These are phyloP conservation scores for Hippasteria phrygiana DNA, from an alignment of 53 echinoderm and acorn worm species.

Conservation along the genomic window DNA sequence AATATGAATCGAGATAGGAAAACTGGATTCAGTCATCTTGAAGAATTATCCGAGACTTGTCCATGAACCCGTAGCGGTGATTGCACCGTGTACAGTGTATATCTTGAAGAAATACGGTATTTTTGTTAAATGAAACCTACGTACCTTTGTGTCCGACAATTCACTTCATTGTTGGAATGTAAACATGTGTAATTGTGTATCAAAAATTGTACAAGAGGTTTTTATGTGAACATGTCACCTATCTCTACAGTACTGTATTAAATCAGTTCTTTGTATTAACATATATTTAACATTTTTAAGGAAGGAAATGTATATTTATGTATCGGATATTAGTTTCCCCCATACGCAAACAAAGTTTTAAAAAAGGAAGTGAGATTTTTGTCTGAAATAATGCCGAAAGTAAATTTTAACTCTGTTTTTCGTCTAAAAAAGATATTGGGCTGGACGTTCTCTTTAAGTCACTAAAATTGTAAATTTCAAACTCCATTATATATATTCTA, in stretches of 20 bases:
- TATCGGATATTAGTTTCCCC: neutral
- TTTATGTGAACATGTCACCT: neutral
- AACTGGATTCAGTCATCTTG: no score
- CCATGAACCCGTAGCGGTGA: no score
- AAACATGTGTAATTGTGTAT: neutral
- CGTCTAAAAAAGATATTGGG: no score
- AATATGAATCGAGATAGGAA: no score
- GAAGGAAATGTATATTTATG: slow-evolving; percentile 18
- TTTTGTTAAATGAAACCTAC: neutral
- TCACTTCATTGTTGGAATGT: neutral
- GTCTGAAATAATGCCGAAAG: slow-evolving; percentile 13
- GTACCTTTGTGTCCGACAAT: neutral
- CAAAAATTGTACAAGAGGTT: no score
- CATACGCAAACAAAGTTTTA: neutral
- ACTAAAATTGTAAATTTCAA: no score
- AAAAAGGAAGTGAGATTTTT: neutral
- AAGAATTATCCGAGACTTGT: no score
- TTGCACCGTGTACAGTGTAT: no score
- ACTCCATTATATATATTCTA: no score
- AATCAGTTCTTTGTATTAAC: slow-evolving; percentile 18
- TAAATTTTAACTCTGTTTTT: no score
- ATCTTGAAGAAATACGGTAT: neutral
- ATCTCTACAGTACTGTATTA: slow-evolving; percentile 14
- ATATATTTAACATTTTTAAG: slow-evolving; percentile 11
- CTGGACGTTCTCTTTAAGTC: no score